Percentiles rank a stretch among this genome's conserved stretches.
Conservation (phyloP, 2,113 vertebrate species). For the Nicator chloris region DNA sequence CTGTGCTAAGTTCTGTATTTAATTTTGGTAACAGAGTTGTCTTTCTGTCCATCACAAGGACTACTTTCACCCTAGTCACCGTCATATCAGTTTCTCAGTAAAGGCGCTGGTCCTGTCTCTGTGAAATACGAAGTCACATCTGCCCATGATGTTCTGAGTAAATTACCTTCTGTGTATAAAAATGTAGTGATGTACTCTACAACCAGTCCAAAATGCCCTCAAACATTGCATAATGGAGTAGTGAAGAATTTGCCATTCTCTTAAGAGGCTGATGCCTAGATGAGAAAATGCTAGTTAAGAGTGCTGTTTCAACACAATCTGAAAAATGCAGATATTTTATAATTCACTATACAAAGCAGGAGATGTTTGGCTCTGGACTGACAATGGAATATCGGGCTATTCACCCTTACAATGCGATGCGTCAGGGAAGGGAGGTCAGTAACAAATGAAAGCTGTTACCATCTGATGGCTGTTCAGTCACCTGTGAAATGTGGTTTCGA, state of each 20-base stretch:
- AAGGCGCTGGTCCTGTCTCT: not conserved
- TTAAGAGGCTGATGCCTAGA: not conserved
- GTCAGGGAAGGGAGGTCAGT: not conserved
- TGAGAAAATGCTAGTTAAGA: not conserved
- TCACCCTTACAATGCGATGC: accelerated
- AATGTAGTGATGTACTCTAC: not conserved
- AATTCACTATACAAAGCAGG: not conserved
- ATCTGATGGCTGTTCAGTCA: conserved; percentile 17
- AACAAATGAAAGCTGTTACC: conserved; percentile 3
- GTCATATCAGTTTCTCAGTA: not conserved
- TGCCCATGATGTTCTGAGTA: not conserved
- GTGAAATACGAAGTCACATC: not conserved
- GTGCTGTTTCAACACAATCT: not conserved
- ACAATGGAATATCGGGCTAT: accelerated
- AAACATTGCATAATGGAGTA: not conserved
- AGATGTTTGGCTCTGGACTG: not conserved
- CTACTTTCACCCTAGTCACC: not conserved
- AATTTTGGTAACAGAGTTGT: not conserved
- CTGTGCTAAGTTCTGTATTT: not conserved
- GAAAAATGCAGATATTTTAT: not conserved
- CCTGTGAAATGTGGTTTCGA: conserved; percentile 48
- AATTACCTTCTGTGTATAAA: not conserved
- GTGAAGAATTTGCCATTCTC: not conserved
- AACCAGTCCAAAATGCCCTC: not conserved
- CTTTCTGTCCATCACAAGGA: not conserved